Conservation (phyloP, 2,888 invertebrate genomes). For the Macrosiphum euphorbiae region DNA sequence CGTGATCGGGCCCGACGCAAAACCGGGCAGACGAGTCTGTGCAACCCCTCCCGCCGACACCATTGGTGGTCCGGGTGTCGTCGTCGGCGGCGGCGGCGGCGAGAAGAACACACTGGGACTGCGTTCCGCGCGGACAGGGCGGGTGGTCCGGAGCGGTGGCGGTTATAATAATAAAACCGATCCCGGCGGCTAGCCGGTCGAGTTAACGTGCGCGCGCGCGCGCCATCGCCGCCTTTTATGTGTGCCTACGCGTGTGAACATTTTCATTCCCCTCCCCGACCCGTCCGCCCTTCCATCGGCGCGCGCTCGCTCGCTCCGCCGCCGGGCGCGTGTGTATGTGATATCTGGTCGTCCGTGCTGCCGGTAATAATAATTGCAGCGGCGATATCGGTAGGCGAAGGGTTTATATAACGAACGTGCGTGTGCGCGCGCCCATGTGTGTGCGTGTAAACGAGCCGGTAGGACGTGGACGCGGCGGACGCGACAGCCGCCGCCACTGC, state of each 20-base stretch:
- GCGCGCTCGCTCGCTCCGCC: not conserved
- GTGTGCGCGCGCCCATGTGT: not conserved
- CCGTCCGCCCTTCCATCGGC: not conserved
- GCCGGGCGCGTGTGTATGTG: not conserved
- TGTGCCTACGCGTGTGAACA: slow-evolving; percentile 64
- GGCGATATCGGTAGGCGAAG: slow-evolving; percentile 31
- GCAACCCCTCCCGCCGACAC: not conserved
- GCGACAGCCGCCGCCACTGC: too few relatives aligned
- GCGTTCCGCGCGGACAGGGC: slow-evolving; percentile 34
- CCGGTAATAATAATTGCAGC: slow-evolving; percentile 56
- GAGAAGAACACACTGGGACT: not conserved
- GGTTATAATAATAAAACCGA: slow-evolving; percentile 65
- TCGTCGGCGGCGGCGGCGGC: not conserved
- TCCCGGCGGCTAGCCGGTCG: slow-evolving; percentile 60
- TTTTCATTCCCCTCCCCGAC: slow-evolving; percentile 39
- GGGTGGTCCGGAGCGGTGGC: slow-evolving; percentile 51
- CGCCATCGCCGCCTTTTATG: slow-evolving; percentile 53
- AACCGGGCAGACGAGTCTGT: slow-evolving; percentile 52
- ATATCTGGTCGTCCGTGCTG: slow-evolving; percentile 59
- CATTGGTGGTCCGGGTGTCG: slow-evolving; percentile 41
- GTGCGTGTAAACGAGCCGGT: not conserved
- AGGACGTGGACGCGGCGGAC: not conserved
- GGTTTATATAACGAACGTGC: slow-evolving; percentile 31
- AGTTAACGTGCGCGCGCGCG: slow-evolving; percentile 60
- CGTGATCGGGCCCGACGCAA: not conserved